A percentile compares a stretch with the other conserved stretches of the same genome.
Conservation (phyloP, 1,140 invertebrate genomes). For the Mercenaria mercenaria region DNA sequence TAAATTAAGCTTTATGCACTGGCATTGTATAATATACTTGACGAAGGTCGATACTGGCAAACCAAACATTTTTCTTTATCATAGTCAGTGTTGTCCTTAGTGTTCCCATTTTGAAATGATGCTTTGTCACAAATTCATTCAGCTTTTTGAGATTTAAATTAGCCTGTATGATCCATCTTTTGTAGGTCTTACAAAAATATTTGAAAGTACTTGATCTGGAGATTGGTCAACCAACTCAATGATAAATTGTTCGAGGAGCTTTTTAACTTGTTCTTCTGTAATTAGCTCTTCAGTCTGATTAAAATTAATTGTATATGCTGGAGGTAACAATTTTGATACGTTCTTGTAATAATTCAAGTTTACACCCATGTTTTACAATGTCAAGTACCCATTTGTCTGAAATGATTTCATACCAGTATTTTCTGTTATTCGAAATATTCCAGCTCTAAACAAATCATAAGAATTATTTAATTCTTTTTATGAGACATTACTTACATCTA, state of each 20-base stretch:
- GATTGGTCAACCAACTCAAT: neutral
- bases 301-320: neutral
- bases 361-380: neutral
- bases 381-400: neutral
- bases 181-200: slow-evolving; percentile 55
- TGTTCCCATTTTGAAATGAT: slow-evolving; percentile 71
- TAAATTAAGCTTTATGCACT: neutral
- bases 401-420: neutral
- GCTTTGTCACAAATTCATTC: slow-evolving; percentile 63
- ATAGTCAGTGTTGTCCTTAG: slow-evolving; percentile 36
- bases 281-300: neutral
- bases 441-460: neutral
- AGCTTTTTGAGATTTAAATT: slow-evolving; percentile 68
- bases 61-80: slow-evolving; percentile 52
- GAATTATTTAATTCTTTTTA: neutral
- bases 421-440: neutral
- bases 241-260: neutral
- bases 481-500: neutral
- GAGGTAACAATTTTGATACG: neutral
- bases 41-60: slow-evolving; percentile 65
- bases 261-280: neutral
- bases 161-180: slow-evolving; percentile 52
- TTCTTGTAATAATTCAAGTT: neutral
- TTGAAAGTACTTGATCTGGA: neutral
- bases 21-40: slow-evolving; percentile 66